Conservation (phyloP, 2,797 vertebrate genomes). For the Silurus lanzhouensis region DNA sequence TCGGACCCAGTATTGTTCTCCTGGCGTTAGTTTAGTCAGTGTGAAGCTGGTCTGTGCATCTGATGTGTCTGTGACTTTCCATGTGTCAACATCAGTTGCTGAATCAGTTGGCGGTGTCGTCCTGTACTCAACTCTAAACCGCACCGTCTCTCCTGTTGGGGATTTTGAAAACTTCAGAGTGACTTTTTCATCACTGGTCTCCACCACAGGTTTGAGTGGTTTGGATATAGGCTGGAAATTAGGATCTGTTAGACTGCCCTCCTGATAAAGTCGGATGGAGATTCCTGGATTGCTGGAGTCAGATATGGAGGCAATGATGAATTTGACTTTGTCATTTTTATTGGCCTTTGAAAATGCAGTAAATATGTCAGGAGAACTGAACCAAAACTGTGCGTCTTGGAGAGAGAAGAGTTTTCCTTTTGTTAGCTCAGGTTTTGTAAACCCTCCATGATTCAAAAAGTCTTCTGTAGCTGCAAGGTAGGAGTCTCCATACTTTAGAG, state of each 20-base stretch:
- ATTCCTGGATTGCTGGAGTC: too few species aligned
- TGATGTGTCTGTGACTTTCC: too few species aligned
- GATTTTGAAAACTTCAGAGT: conserved; percentile 27
- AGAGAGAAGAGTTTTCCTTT: neutral
- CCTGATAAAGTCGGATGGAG: neutral
- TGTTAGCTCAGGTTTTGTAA: neutral
- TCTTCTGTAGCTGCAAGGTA: too few species aligned
- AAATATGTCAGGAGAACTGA: neutral
- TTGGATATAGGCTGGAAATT: too few species aligned
- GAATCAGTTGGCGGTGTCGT: too few species aligned
- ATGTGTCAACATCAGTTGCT: too few species aligned
- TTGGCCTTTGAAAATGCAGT: neutral
- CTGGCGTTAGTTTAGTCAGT: conserved; percentile 10
- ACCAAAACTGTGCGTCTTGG: neutral
- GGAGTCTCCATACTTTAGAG: too few species aligned
- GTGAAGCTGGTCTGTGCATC: neutral
- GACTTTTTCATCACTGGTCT: neutral
- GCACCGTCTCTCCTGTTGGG: too few species aligned
- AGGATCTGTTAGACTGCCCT: neutral
- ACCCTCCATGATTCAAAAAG: neutral
- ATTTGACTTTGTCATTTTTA: conserved; percentile 5
- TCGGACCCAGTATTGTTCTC: conserved; percentile 2
- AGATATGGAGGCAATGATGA: neutral
- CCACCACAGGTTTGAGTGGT: too few species aligned
- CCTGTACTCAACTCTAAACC: too few species aligned